phyloP scores from a whole-genome alignment of 2,888 invertebrate species.

The Xestia sexstrigata region DNA sequence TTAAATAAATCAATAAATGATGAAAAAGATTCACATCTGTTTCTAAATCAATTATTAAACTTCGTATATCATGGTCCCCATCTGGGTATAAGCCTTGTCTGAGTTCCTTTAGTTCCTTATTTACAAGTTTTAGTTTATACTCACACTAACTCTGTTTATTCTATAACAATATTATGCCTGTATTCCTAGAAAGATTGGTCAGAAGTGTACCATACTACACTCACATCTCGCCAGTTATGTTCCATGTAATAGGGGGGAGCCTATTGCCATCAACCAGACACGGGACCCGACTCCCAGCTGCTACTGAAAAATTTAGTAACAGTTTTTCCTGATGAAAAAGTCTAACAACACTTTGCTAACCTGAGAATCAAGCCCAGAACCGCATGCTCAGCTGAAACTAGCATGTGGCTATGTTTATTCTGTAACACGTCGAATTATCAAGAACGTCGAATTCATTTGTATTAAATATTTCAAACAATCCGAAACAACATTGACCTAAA shows the following conservation, averaged over 20 bases:
- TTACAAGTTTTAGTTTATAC: neutral
- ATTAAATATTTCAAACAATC: constrained; percentile 11
- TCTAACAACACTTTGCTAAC: neutral
- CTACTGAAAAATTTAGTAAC: neutral
- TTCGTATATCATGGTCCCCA: neutral
- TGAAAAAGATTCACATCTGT: neutral
- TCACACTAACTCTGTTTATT: neutral
- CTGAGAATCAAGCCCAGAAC: neutral
- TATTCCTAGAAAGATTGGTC: neutral
- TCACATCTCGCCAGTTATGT: neutral
- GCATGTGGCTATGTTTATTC: constrained; percentile 12
- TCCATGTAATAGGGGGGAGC: neutral
- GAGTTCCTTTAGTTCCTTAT: neutral
- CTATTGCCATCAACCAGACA: neutral
- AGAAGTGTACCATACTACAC: neutral
- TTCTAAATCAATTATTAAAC: constrained; percentile 7
- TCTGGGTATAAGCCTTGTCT: constrained; percentile 1
- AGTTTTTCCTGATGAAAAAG: neutral
- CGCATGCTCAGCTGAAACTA: neutral
- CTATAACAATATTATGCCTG: neutral
- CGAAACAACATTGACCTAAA: constrained; percentile 7
- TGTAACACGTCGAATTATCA: neutral
- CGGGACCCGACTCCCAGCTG: neutral
- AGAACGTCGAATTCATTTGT: neutral
- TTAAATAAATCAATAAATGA: too few species aligned